These are phyloP conservation scores for Osmoderma eremita DNA, from an alignment of 2,888 invertebrate species.

Conservation along the genomic window DNA sequence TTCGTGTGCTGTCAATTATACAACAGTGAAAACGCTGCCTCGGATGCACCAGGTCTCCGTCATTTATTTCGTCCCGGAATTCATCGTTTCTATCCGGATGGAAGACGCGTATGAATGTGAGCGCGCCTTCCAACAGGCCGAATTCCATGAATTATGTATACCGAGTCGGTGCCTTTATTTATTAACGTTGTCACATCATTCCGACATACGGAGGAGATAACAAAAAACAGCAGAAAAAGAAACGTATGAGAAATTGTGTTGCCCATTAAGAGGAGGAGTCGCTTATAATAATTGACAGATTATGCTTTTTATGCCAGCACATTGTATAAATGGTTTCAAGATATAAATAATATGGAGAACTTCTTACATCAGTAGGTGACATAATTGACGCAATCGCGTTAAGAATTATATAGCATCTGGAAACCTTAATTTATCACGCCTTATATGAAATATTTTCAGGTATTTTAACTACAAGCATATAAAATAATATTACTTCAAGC, in stretches of 20 bases:
- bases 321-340: no score
- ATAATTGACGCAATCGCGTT: no score
- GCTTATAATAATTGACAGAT: constrained; percentile 12
- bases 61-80: constrained; percentile 23
- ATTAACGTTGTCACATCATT: constrained; percentile 30
- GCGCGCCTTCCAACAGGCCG: constrained; percentile 21
- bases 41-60: constrained; percentile 13
- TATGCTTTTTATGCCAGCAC: background rate
- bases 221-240: background rate
- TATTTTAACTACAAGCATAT: no score
- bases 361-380: no score
- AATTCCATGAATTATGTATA: constrained; percentile 36
- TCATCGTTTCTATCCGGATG: constrained; percentile 27
- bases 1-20: constrained; percentile 32
- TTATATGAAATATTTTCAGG: no score
- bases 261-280: background rate
- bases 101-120: constrained; percentile 31
- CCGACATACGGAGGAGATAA: constrained; percentile 8
- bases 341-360: no score
- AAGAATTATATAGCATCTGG: no score
- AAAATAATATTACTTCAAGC: no score
- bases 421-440: no score
- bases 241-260: constrained; percentile 17
- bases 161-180: constrained; percentile 22
- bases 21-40: constrained; percentile 24